phyloP scores from a whole-genome alignment of 2,797 vertebrate genomes.

The Acipenser transmontanus region DNA sequence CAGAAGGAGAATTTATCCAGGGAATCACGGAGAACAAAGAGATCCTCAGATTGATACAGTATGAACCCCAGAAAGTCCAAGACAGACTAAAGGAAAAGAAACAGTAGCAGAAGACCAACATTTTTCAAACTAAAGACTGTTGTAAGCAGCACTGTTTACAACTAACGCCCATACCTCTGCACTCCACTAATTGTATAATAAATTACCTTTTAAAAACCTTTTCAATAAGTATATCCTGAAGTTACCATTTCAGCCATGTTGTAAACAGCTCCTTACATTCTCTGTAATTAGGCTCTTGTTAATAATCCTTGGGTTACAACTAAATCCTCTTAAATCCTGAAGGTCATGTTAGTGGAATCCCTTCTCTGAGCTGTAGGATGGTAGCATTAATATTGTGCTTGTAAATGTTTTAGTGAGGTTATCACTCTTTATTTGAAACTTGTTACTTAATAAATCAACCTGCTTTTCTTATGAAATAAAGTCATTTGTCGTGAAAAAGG shows the following conservation, averaged over 20 bases:
- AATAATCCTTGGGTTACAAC: slow-evolving; percentile 42
- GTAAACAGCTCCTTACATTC: slow-evolving; percentile 28
- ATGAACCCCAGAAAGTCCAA: slow-evolving; percentile 76
- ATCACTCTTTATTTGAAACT: neutral
- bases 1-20: slow-evolving; percentile 80
- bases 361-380: neutral
- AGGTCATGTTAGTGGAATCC: slow-evolving; percentile 27
- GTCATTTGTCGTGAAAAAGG: too few relatives aligned
- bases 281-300: slow-evolving; percentile 51
- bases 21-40: slow-evolving; percentile 82
- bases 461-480: neutral
- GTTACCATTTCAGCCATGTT: too few relatives aligned
- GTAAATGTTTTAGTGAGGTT: neutral
- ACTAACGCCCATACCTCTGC: neutral
- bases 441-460: neutral
- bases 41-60: slow-evolving; percentile 82
- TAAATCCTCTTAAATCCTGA: slow-evolving; percentile 52
- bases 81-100: slow-evolving; percentile 74
- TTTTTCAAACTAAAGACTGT: slow-evolving; percentile 11
- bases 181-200: slow-evolving; percentile 2
- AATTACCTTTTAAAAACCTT: neutral
- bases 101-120: slow-evolving; percentile 34
- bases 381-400: neutral
- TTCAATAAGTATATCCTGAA: too few relatives aligned
- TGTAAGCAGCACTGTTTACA: slow-evolving; percentile 11